phyloP scores from a whole-genome alignment of 64 coral and sea anemone species.

The Cladopsammia gracilis region DNA sequence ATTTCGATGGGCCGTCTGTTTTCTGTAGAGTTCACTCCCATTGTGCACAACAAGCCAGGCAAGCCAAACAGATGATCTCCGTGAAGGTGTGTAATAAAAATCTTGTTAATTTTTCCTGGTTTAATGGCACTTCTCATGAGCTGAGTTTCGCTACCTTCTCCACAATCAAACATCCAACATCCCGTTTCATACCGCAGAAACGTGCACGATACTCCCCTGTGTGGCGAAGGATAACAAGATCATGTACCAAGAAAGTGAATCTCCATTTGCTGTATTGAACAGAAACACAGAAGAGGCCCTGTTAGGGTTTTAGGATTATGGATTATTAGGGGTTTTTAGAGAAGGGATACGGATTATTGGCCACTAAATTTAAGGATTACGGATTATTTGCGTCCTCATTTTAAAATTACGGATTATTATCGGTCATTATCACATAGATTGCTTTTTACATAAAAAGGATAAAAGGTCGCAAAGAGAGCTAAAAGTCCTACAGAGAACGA shows the following conservation, averaged over 20 bases:
- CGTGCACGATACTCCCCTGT: conserved; percentile 81
- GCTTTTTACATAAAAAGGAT: too few species aligned
- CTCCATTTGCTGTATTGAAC: conserved; percentile 59
- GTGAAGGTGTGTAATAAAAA: conserved; percentile 99
- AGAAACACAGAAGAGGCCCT: too few species aligned
- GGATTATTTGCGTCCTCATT: too few species aligned
- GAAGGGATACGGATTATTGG: too few species aligned
- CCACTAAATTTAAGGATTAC: too few species aligned
- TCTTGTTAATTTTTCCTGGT: conserved; percentile 87
- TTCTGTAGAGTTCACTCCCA: conserved; percentile 76
- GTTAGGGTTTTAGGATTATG: too few species aligned
- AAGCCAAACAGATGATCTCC: conserved; percentile 97
- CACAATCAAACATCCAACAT: conserved; percentile 99
- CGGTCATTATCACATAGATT: too few species aligned
- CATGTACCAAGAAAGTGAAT: conserved; percentile 93
- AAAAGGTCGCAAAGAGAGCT: too few species aligned
- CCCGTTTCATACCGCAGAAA: conserved; percentile 71
- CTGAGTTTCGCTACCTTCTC: conserved; percentile 92
- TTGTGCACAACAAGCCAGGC: conserved; percentile 90
- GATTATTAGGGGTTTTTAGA: too few species aligned
- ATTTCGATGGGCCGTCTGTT: conserved; percentile 74
- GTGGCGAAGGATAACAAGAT: conserved; percentile 77
- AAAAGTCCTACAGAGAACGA: too few species aligned
- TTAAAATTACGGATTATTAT: too few species aligned
- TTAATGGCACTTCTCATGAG: conserved; percentile 89